Base-by-base conservation (phyloP, 1,140 invertebrate genomes). In the Tribolium madens region DNA sequence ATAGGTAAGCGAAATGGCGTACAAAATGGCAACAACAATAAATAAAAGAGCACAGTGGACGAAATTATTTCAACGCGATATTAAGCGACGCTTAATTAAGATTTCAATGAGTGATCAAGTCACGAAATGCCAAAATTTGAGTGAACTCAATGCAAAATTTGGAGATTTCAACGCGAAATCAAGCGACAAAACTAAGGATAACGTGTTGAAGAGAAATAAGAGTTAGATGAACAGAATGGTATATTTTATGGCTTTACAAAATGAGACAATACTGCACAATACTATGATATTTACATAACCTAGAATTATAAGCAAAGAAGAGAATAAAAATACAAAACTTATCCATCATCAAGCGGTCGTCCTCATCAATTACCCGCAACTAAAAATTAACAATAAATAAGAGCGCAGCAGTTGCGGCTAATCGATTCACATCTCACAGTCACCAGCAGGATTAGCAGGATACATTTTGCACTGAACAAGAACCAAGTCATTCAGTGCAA, bases 391-490 rank as follows among this genome's bases (percentile, higher is more conserved):
- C 52, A 64, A 64, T 64, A 64, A 64, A 33, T 33, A 33, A 64
- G n/a, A 64, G 57, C 57, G 36, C 57, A 64, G 10, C 52, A 33
- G 21, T 64, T 64, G 57, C 21, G 57, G 13, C 17, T 18, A 57
- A 18, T 21, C 52, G 52, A 57, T 18, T 7, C 52, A 18, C 17
- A 21, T 57, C 52, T 42, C 36, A 42, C 36, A 42, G 36, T 42
- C 17, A 57, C 52, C 52, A 57, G n/a, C n/a, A n/a, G n/a, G n/a
- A n/a, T 21, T 4, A 26, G 14, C 10, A n/a, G n/a, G 57, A 64
- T 64, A 64, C 57, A 64, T 64, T 33, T 64, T 64, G 14, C 57
- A 64, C 57, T 33, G 57, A 64, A 64, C 57, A 64, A 64, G 57
- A 64, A 64, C 21, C 42, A 2, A n/a, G 57, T 64, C 57, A 64